Evolutionary conservation across 1,140 invertebrate species (phyloP), one percentile per base, ranked within the genome.

Genomic region (Drosophila gunungcola): DNA sequence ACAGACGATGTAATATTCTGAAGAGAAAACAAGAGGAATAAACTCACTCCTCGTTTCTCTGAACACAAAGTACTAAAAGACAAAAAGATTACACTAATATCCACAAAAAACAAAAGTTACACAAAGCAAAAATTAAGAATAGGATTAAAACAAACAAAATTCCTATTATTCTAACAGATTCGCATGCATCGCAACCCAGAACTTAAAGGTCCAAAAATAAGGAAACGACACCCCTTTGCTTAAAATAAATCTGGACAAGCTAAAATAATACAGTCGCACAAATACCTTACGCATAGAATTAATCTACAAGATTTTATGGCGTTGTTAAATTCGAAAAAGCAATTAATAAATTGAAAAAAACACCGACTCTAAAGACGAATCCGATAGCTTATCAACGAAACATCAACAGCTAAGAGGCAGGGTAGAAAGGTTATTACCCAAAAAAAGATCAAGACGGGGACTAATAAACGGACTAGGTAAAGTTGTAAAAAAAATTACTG

Each of bases 141-240:
- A 41, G 41, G 27, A 56, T 45, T 56, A 42, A 45, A 51, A 34
- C 48, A 34, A 51, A 51, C 48, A 6, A 32, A 32, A 51, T 13
- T 51, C 48, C 48, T 32, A 51, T 51, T 51, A 12, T 32, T 51
- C 27, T 51, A 32, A 51, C 48, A 51, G 27, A 51, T 51, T 32
- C 29, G 48, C 48, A 10, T 51, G 6, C 29, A 11, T 51, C 48
- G 48, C 48, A 51, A 10, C 48, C 12, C 48, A 51, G 48, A n/a
- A 51, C 48, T 51, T 51, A 11, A 51, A 51, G 48, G 48, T 51
- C 48, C n/a, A 51, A 51, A 4, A 32, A 13, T 13, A 34, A 13
- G 48, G 48, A 51, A 51, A 51, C 6, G 29, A 51, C 7, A 51
- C 29, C n/a, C 29, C 48, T 10, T 51, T 34, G 32, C 29, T 34